phyloP scores from a whole-genome alignment of 1,140 invertebrate genomes.

The Anagrus nilaparvatae region DNA sequence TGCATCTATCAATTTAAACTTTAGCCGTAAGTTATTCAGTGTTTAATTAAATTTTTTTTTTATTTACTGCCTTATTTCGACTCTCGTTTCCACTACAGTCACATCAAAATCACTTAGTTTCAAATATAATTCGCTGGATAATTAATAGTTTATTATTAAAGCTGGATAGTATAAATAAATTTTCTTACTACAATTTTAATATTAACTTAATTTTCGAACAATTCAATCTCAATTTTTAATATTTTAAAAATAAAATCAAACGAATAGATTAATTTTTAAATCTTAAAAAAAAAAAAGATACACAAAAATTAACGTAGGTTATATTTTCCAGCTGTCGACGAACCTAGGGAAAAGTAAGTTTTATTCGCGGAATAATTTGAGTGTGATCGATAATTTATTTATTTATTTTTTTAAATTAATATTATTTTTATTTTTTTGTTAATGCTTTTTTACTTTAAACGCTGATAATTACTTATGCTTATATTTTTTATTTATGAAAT shows the following conservation, averaged over 20 bases:
- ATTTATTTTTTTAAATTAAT: conserved; percentile 32
- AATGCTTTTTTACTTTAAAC: conserved; percentile 5
- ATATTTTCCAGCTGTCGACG: conserved; percentile 66
- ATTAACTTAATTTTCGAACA: too few relatives aligned
- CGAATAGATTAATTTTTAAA: too few relatives aligned
- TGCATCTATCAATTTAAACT: conserved; percentile 97
- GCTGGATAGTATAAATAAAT: too few relatives aligned
- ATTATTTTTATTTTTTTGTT: conserved; percentile 17
- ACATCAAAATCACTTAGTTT: not conserved
- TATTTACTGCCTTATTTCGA: not conserved
- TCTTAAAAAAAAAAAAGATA: too few relatives aligned
- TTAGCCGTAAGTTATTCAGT: conserved; percentile 76
- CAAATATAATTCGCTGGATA: too few relatives aligned
- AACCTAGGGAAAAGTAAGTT: conserved; percentile 75
- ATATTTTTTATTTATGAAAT: conserved; percentile 3
- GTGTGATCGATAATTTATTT: conserved; percentile 19
- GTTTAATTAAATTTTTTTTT: conserved; percentile 9
- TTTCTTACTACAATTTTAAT: too few relatives aligned
- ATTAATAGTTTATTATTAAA: conserved; percentile 2
- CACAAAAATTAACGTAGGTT: conserved; percentile 26
- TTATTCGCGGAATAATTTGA: conserved; percentile 19
- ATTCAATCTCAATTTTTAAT: too few relatives aligned
- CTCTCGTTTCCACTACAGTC: not conserved
- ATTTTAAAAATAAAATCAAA: too few relatives aligned
- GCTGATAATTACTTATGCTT: conserved; percentile 6